A percentile compares a stretch with the other conserved stretches of the same genome.
phyloP scores from a whole-genome alignment of 2,113 vertebrate species.

The Otis tarda region DNA sequence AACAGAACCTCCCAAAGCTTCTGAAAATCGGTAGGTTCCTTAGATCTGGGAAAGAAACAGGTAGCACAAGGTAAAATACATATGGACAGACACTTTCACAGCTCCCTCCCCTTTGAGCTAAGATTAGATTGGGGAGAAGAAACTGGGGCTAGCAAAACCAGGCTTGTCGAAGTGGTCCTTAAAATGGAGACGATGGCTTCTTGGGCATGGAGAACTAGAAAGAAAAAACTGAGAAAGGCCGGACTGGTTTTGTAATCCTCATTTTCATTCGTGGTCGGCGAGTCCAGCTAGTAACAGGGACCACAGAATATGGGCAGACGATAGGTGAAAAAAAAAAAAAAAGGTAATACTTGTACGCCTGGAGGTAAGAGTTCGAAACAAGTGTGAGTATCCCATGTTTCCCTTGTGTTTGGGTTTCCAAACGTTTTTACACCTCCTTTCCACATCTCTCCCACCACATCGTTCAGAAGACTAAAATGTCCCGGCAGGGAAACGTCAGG shows the following conservation, averaged over 20 bases:
- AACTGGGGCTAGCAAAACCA: constrained; percentile 10
- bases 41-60: not conserved
- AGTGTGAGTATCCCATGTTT: not conserved
- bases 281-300: not conserved
- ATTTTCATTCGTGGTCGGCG: fast-evolving
- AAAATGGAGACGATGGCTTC: not conserved
- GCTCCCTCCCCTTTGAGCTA: constrained; percentile 20
- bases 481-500: not conserved
- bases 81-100: not conserved
- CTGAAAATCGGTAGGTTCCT: not conserved
- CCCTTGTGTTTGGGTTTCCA: not conserved
- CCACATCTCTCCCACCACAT: not conserved
- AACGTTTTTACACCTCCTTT: not conserved
- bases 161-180: not conserved
- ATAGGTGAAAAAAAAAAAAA: not conserved
- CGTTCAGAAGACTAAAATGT: not conserved
- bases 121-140: not conserved
- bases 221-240: not conserved
- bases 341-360: not conserved
- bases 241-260: not conserved
- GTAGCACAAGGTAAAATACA: not conserved
- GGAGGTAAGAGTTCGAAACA: not conserved
- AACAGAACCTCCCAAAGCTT: not conserved
- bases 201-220: not conserved
- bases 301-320: not conserved